These are phyloP conservation scores for Lophius piscatorius DNA, from an alignment of 2,113 vertebrate species.

Conservation along the genomic window DNA sequence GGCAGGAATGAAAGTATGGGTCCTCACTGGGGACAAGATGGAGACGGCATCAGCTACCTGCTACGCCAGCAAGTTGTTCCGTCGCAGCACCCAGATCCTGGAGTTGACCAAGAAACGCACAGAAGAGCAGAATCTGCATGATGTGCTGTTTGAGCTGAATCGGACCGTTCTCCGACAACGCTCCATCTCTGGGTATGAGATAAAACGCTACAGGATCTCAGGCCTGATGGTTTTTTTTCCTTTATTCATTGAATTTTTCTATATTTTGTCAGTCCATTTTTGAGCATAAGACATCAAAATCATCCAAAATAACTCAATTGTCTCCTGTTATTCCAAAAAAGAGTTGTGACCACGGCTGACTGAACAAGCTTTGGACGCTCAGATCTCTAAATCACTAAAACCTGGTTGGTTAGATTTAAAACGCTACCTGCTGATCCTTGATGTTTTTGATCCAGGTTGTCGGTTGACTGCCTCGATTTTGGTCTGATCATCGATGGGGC, in stretches of 20 bases:
- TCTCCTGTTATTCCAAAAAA: too few relatives aligned
- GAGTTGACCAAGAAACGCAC: constrained; percentile 96
- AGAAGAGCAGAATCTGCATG: constrained; percentile 93
- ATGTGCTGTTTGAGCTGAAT: constrained; percentile 93
- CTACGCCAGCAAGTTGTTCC: constrained; percentile 96
- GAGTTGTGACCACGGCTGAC: too few relatives aligned
- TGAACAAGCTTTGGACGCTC: too few relatives aligned
- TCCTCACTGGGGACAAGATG: constrained; percentile 98
- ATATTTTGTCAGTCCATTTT: too few relatives aligned
- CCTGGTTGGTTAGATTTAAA: too few relatives aligned
- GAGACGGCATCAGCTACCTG: constrained; percentile 96
- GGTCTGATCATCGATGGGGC: constrained; percentile 97
- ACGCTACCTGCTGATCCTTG: neutral
- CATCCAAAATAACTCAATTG: too few relatives aligned
- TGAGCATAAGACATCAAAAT: too few relatives aligned
- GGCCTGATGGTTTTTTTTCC: neutral
- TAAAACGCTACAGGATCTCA: neutral
- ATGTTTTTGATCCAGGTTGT: constrained; percentile 81
- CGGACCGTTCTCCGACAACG: constrained; percentile 88
- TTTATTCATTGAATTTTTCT: neutral
- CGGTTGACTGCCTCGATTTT: constrained; percentile 90
- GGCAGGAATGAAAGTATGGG: constrained; percentile 99
- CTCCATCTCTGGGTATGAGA: constrained; percentile 87
- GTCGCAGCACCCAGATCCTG: constrained; percentile 91
- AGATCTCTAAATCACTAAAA: too few relatives aligned